These are phyloP conservation scores for Siniperca chuatsi DNA, from an alignment of 2,113 vertebrate species.

Conservation along the genomic window DNA sequence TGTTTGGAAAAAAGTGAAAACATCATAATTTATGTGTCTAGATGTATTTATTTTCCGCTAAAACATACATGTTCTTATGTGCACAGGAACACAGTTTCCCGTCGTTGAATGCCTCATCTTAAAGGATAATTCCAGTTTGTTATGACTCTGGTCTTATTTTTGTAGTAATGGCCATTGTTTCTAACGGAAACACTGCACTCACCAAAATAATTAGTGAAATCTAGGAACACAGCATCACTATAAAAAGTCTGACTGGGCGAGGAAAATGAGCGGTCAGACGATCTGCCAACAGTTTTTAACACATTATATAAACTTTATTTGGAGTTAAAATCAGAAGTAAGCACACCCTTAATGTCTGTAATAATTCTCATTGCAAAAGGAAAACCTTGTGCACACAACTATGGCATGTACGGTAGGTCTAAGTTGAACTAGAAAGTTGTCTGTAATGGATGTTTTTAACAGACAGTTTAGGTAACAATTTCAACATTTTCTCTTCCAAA, in stretches of 20 bases:
- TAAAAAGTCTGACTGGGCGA: conserved; percentile 5
- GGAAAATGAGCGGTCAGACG: conserved; percentile 5
- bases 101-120: conserved; percentile 27
- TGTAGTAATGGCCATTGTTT: conserved; percentile 9
- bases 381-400: neutral
- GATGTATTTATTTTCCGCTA: conserved; percentile 26
- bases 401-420: neutral
- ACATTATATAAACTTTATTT: conserved; percentile 26
- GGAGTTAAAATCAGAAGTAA: neutral
- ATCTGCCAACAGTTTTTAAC: conserved; percentile 9
- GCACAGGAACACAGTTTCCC: neutral
- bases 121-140: conserved; percentile 39
- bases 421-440: neutral
- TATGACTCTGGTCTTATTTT: conserved; percentile 8
- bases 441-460: too few species aligned
- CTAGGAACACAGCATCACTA: neutral
- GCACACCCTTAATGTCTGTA: neutral
- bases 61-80: conserved; percentile 13
- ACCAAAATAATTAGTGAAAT: conserved; percentile 8
- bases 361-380: neutral
- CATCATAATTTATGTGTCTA: neutral
- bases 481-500: neutral
- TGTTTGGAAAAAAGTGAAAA: neutral
- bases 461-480: neutral
- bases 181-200: conserved; percentile 32